These are phyloP conservation scores for Plebejus argus DNA, from an alignment of 2,888 invertebrate genomes.

Conservation along the genomic window DNA sequence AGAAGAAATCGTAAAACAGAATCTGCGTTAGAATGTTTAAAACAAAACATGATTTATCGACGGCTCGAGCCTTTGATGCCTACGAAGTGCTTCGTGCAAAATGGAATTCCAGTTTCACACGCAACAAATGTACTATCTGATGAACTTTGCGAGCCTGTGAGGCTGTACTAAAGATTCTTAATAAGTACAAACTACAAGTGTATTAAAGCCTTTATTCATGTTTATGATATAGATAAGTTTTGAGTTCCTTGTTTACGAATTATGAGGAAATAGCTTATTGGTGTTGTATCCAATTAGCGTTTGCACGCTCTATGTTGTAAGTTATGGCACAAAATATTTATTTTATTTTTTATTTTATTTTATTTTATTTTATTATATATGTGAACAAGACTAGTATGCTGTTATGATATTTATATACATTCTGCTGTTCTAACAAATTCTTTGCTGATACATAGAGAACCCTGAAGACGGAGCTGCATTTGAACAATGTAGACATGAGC, in stretches of 20 bases:
- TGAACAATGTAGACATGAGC: conserved; percentile 59
- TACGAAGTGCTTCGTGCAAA: conserved; percentile 71
- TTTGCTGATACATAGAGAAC: background rate
- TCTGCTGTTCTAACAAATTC: no score
- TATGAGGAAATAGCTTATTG: background rate
- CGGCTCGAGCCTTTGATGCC: conserved; percentile 67
- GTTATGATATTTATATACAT: no score
- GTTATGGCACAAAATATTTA: no score
- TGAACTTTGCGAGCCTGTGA: conserved; percentile 63
- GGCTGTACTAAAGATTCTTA: conserved; percentile 29
- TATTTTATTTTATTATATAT: no score
- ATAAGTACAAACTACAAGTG: conserved; percentile 32
- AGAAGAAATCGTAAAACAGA: conserved; percentile 60
- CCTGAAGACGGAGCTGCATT: background rate
- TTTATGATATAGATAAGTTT: background rate
- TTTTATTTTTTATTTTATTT: no score
- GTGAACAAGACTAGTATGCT: no score
- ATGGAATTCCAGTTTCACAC: conserved; percentile 79
- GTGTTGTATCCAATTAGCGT: background rate
- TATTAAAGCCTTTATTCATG: conserved; percentile 23
- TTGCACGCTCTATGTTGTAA: background rate
- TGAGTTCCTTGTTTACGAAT: background rate
- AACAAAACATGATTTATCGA: conserved; percentile 55
- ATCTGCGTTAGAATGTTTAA: conserved; percentile 66
- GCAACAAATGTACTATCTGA: conserved; percentile 80